phyloP scores from a whole-genome alignment of 1,140 invertebrate species.

The Pararge aegeria region DNA sequence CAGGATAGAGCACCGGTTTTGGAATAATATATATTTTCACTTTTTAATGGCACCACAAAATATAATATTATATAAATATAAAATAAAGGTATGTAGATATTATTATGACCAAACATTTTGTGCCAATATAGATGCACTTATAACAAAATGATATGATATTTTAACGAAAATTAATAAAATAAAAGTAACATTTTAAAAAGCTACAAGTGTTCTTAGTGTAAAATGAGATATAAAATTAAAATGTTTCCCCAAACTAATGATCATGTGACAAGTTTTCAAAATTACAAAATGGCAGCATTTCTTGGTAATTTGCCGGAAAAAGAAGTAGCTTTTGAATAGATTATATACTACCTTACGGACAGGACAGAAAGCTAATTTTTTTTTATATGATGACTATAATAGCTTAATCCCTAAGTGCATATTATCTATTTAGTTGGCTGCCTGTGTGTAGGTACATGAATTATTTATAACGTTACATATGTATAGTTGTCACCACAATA shows the following conservation, averaged over 20 bases:
- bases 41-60: neutral
- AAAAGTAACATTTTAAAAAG: slow-evolving; percentile 16
- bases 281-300: neutral
- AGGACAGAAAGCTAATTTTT: slow-evolving; percentile 4
- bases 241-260: neutral
- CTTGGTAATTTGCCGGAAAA: neutral
- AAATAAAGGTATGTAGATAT: neutral
- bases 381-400: neutral
- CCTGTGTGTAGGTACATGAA: neutral
- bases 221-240: slow-evolving; percentile 12
- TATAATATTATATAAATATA: neutral
- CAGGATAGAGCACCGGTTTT: slow-evolving; percentile 2
- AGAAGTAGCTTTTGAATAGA: neutral
- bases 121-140: slow-evolving; percentile 50
- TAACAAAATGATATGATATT: neutral
- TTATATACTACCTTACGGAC: neutral
- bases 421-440: slow-evolving; percentile 12
- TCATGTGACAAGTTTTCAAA: neutral
- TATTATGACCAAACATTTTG: slow-evolving; percentile 39
- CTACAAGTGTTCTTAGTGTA: neutral
- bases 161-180: slow-evolving; percentile 6
- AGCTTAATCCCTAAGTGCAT: slow-evolving; percentile 15
- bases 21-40: neutral
- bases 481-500: neutral
- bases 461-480: neutral